These are phyloP conservation scores for Heteromurus nitidus DNA, from an alignment of 2,888 invertebrate species.

Conservation along the genomic window DNA sequence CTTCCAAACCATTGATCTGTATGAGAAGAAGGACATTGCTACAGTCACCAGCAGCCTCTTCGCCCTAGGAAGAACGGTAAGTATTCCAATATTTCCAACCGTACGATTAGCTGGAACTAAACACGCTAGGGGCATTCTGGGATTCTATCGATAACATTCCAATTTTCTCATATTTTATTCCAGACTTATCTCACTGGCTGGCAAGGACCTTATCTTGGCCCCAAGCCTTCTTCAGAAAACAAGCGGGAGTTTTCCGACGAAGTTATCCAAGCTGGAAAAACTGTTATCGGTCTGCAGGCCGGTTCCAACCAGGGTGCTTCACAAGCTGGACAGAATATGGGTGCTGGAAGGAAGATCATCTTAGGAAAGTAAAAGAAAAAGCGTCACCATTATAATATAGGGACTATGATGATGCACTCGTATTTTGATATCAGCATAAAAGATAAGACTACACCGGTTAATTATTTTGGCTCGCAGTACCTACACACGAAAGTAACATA, in stretches of 20 bases:
- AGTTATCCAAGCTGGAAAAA: conserved; percentile 89
- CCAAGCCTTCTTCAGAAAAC: conserved; percentile 95
- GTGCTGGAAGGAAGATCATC: conserved; percentile 92
- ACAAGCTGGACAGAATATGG: conserved; percentile 92
- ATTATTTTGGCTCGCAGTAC: conserved; percentile 29
- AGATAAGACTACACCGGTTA: conserved; percentile 37
- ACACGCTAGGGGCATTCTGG: too few species aligned
- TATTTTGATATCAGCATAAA: conserved; percentile 20
- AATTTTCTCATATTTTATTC: too few species aligned
- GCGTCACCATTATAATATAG: too few species aligned
- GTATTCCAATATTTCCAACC: too few species aligned
- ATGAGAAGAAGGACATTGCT: conserved; percentile 94
- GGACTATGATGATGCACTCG: background rate
- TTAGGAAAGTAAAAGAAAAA: conserved; percentile 94
- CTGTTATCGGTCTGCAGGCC: conserved; percentile 94
- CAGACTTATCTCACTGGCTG: conserved; percentile 92
- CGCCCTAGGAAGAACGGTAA: conserved; percentile 89
- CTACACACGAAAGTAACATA: too few species aligned
- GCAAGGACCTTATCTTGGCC: conserved; percentile 92
- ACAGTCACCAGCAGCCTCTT: conserved; percentile 90
- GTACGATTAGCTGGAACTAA: too few species aligned
- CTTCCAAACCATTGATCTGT: conserved; percentile 97
- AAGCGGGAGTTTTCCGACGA: conserved; percentile 96
- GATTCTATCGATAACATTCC: too few species aligned
- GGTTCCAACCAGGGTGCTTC: conserved; percentile 97